Conservation (phyloP, 53 echinoderm and acorn worm genomes). For the Echinarachnius parma region DNA sequence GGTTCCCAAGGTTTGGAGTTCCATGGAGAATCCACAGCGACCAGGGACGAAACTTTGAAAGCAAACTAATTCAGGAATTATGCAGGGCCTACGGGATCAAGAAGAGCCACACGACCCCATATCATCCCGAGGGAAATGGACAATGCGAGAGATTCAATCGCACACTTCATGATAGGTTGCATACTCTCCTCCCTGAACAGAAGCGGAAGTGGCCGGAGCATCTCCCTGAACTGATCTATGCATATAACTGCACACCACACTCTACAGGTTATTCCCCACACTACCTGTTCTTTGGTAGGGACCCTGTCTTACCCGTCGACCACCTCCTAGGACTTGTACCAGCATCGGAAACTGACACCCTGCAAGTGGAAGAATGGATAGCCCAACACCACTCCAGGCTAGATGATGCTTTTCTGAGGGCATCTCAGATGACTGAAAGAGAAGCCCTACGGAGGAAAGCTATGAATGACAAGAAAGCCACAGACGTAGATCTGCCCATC, state of each 20-base stretch:
- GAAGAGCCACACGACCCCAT: constrained; percentile 48
- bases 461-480: constrained; percentile 3
- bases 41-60: constrained; percentile 70
- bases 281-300: constrained; percentile 61
- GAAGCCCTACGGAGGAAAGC: constrained; percentile 26
- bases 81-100: constrained; percentile 46
- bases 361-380: constrained; percentile 34
- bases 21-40: constrained; percentile 59
- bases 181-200: constrained; percentile 43
- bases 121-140: constrained; percentile 42
- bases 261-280: constrained; percentile 47
- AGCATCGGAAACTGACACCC: background rate
- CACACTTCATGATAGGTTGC: constrained; percentile 53
- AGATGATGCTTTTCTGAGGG: constrained; percentile 18
- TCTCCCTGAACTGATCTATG: constrained; percentile 37
- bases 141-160: constrained; percentile 53
- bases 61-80: constrained; percentile 39
- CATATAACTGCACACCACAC: constrained; percentile 53
- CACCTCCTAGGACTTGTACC: constrained; percentile 26
- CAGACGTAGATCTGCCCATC: constrained; percentile 16
- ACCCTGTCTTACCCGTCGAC: constrained; percentile 40
- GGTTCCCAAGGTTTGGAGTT: constrained; percentile 65
- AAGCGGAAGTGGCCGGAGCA: constrained; percentile 45
- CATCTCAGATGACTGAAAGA: constrained; percentile 21
- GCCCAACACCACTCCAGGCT: constrained; percentile 34